Base-by-base conservation (phyloP, 2,113 vertebrate species). In the Pseudorasbora parva region DNA sequence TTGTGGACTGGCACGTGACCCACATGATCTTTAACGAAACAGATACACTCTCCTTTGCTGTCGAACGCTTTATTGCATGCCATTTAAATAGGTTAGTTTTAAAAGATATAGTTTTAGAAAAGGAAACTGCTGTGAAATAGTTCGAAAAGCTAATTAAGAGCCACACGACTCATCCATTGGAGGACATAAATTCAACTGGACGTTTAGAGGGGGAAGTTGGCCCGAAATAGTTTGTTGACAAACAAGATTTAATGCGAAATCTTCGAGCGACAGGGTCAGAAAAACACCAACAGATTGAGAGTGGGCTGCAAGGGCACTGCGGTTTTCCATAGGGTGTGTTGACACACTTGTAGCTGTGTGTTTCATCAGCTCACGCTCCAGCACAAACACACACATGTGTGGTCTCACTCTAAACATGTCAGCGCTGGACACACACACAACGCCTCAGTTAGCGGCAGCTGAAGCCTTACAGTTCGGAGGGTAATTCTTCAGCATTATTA, bases 351-450 rank as follows among this genome's bases (percentile, higher is more conserved):
- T 82, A 88, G 87, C 81, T 84, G 86, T 83, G 89, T 86, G 86
- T 91, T 92, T 91, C 84, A 90, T 89, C 91, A 88, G 78, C 83
- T 88, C 88, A 88, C 6, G 25, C 78, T 80, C 88, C 85, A 76
- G 11, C 1, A 60, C 84, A 88, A 86, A 87, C 86, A 81, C 77
- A 79, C 82, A 81, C 25, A 87, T 57, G 91, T 93, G 92, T 93
- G 92, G 92, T 92, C 93, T 86, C 49, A 83, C 81, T 83, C 86
- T 90, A 92, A 93, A 92, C 89, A 89, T 86, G 89, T 92, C 90
- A 87, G 84, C 41, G 51, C 43, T 87, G 87, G 85, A 88, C 33
- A 83, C 57, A 9, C n/a, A 88, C 59, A 82, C 68, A n/a, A 81
- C n/a, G 47, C 19, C 75, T 41, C 68, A 60, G 62, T 69, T 15